Conservation (phyloP, 2,888 invertebrate genomes). For the Mesoligia furuncula region DNA sequence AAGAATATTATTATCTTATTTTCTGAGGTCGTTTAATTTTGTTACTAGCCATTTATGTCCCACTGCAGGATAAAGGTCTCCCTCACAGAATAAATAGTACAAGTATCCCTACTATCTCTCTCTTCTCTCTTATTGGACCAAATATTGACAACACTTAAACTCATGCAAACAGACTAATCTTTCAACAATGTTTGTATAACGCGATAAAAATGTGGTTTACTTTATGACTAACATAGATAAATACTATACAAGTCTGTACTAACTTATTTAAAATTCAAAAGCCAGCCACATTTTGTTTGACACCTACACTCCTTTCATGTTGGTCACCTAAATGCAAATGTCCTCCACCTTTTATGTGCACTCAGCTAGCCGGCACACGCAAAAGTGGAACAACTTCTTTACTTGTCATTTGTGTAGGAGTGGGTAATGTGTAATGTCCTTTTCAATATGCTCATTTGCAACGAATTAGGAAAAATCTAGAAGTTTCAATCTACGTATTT, state of each 20-base stretch:
- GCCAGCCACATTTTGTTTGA: constrained; percentile 66
- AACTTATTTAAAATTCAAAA: constrained; percentile 59
- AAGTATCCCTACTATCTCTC: not conserved
- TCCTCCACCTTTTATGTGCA: constrained; percentile 75
- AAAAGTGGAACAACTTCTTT: constrained; percentile 73
- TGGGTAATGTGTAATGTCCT: constrained; percentile 67
- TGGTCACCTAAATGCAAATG: constrained; percentile 82
- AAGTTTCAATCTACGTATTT: constrained; percentile 14
- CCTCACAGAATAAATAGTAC: too few relatives aligned
- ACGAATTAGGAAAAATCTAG: constrained; percentile 27
- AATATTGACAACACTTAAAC: not conserved
- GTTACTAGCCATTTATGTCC: not conserved
- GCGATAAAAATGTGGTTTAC: constrained; percentile 56
- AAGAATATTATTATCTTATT: not conserved
- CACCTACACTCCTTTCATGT: constrained; percentile 77
- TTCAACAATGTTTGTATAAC: constrained; percentile 41
- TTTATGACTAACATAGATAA: constrained; percentile 47
- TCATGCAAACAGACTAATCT: constrained; percentile 24
- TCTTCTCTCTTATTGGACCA: not conserved
- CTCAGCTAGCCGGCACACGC: constrained; percentile 62
- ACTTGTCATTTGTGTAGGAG: constrained; percentile 63
- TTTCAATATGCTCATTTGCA: constrained; percentile 55
- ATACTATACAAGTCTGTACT: constrained; percentile 32
- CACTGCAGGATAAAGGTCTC: not conserved
- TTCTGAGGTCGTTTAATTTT: not conserved